A percentile compares a stretch with the other conserved stretches of the same genome.
Evolutionary conservation across 2,113 vertebrate genomes (phyloP).

Genomic region (Psephotus haematonotus): DNA sequence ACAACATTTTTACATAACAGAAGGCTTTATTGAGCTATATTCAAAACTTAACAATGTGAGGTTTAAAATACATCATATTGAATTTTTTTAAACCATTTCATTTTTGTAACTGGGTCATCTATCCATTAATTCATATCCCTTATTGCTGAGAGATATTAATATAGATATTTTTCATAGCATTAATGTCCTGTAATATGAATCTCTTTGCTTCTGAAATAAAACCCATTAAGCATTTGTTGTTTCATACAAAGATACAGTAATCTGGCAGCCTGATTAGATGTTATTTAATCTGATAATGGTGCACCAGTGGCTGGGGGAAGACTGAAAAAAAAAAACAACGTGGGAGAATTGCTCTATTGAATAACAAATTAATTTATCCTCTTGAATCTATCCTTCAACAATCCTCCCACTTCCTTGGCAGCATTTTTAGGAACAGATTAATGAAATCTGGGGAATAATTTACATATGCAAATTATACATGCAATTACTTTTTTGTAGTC

Average conservation of each 20-base stretch:
- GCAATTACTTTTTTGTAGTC: conserved; percentile 43
- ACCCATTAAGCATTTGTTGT: conserved; percentile 46
- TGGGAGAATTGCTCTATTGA: neutral
- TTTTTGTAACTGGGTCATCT: conserved; percentile 67
- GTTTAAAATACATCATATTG: conserved; percentile 38
- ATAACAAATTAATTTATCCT: conserved; percentile 30
- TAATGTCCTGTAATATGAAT: conserved; percentile 49
- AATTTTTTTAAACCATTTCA: neutral
- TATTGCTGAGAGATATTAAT: conserved; percentile 51
- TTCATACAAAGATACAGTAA: conserved; percentile 50
- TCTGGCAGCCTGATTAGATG: conserved; percentile 51
- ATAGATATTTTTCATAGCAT: conserved; percentile 42
- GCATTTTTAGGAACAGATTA: conserved; percentile 47
- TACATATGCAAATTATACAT: conserved; percentile 44
- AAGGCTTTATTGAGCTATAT: neutral
- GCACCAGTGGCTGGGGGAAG: neutral
- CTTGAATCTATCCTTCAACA: neutral
- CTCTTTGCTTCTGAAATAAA: conserved; percentile 41
- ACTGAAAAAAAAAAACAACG: conserved; percentile 29
- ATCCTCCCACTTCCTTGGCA: conserved; percentile 35
- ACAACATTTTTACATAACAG: neutral
- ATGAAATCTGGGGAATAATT: conserved; percentile 13
- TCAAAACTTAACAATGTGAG: neutral
- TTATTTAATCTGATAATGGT: conserved; percentile 65
- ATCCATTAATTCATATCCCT: conserved; percentile 49